Evolutionary conservation across 2,797 vertebrate species (phyloP).

Genomic region (Cynodonichthys magdalenae): DNA sequence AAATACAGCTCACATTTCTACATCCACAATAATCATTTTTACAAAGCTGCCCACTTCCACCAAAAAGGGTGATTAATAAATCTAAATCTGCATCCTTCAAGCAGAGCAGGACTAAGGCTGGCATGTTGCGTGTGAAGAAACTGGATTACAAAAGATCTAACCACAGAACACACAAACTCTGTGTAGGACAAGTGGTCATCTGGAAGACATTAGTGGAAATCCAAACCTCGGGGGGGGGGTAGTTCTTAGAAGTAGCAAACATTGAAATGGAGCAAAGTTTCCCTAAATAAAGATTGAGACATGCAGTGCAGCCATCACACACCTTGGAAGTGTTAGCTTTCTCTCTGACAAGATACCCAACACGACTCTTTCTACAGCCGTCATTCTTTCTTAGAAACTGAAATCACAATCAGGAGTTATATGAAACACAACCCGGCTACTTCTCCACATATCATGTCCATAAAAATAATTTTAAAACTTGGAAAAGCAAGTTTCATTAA

Average conservation of each 20-base stretch:
- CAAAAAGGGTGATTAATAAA: constrained; percentile 57
- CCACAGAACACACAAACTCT: constrained; percentile 59
- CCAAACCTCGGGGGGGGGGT: constrained; percentile 26
- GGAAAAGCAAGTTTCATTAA: not conserved
- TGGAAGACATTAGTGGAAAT: constrained; percentile 75
- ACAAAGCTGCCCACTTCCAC: constrained; percentile 32
- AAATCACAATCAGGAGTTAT: constrained; percentile 59
- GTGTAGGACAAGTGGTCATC: constrained; percentile 72
- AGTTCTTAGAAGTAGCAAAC: constrained; percentile 74
- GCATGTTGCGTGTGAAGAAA: constrained; percentile 65
- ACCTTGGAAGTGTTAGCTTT: constrained; percentile 72
- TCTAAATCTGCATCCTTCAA: constrained; percentile 61
- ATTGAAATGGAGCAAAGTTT: constrained; percentile 72
- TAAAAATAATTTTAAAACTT: constrained; percentile 5
- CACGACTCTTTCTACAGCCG: constrained; percentile 56
- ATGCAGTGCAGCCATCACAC: constrained; percentile 61
- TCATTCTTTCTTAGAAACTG: constrained; percentile 74
- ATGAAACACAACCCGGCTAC: constrained; percentile 28
- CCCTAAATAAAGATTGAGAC: constrained; percentile 74
- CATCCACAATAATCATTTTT: constrained; percentile 34
- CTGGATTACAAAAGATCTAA: constrained; percentile 50
- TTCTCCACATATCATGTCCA: constrained; percentile 5
- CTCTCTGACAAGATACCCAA: constrained; percentile 76
- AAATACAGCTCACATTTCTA: constrained; percentile 35
- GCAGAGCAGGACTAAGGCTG: constrained; percentile 24